Evolutionary conservation across 2,888 invertebrate genomes (phyloP).

Genomic region (Drosophila robusta): DNA sequence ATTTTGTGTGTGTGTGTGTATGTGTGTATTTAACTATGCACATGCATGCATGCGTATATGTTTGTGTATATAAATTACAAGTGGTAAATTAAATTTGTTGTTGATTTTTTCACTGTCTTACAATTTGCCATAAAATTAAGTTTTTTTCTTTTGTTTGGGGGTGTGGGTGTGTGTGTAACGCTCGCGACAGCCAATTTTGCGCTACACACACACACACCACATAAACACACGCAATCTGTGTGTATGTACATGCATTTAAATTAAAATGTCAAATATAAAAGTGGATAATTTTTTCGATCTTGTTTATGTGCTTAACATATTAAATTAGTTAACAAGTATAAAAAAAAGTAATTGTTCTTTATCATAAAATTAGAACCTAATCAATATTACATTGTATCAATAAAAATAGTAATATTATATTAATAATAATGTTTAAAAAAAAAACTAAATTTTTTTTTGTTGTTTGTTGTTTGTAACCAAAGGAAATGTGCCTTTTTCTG

Average conservation of each 20-base stretch:
- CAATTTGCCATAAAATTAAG: not conserved
- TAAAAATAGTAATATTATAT: slow-evolving; percentile 27
- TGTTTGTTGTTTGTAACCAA: slow-evolving; percentile 24
- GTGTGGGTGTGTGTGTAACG: not conserved
- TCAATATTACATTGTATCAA: slow-evolving; percentile 41
- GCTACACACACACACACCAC: not conserved
- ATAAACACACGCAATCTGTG: not conserved
- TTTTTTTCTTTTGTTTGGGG: slow-evolving; percentile 4
- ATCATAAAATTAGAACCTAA: slow-evolving; percentile 40
- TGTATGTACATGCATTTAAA: slow-evolving; percentile 10
- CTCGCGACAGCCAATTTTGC: slow-evolving; percentile 7
- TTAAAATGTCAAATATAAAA: slow-evolving; percentile 19
- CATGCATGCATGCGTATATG: slow-evolving; percentile 9
- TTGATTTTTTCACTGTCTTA: not conserved
- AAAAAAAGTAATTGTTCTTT: slow-evolving; percentile 35
- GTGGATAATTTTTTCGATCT: slow-evolving; percentile 37
- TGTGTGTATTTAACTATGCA: slow-evolving; percentile 25
- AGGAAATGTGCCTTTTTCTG: slow-evolving; percentile 54
- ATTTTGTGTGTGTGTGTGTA: slow-evolving; percentile 16
- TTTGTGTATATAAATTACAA: slow-evolving; percentile 40
- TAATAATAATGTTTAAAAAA: slow-evolving; percentile 29
- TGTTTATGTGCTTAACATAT: slow-evolving; percentile 34
- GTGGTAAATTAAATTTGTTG: slow-evolving; percentile 17
- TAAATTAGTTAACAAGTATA: slow-evolving; percentile 75
- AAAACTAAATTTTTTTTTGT: slow-evolving; percentile 13